Evolutionary conservation across 2,113 vertebrate species (phyloP).

Genomic region (pig (Sus scrofa)): DNA sequence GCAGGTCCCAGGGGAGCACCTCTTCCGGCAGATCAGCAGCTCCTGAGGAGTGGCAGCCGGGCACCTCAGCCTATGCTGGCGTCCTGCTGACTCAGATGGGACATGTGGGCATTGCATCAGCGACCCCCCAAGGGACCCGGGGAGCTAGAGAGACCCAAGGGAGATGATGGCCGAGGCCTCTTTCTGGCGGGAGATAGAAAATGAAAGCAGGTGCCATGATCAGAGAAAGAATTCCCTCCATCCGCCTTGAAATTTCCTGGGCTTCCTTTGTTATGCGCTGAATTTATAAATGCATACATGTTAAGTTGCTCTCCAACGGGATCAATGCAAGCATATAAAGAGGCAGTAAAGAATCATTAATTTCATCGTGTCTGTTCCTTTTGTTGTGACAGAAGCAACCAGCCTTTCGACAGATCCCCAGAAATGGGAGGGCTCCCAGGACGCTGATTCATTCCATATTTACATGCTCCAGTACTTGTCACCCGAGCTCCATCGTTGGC

Average conservation of each 20-base stretch:
- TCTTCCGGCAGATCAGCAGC: no score
- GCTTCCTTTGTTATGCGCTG: neutral
- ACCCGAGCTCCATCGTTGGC: neutral
- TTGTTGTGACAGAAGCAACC: slow-evolving; percentile 30
- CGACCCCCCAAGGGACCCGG: neutral
- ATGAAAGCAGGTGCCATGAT: neutral
- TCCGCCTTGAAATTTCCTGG: neutral
- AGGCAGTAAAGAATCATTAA: neutral
- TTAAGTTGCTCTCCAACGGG: neutral
- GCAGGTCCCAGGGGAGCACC: neutral
- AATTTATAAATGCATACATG: neutral
- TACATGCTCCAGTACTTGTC: neutral
- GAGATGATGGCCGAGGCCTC: no score
- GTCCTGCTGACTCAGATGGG: neutral
- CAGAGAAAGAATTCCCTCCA: neutral
- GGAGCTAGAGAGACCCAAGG: neutral
- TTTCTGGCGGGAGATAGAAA: neutral
- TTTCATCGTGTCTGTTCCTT: neutral
- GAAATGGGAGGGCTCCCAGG: neutral
- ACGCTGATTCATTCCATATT: neutral
- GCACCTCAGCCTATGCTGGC: no score
- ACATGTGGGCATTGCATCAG: neutral
- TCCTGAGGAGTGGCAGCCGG: neutral
- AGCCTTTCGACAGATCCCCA: neutral
- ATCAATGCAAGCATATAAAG: neutral